phyloP scores from a whole-genome alignment of 2,113 vertebrate genomes.

The Indri indri region DNA sequence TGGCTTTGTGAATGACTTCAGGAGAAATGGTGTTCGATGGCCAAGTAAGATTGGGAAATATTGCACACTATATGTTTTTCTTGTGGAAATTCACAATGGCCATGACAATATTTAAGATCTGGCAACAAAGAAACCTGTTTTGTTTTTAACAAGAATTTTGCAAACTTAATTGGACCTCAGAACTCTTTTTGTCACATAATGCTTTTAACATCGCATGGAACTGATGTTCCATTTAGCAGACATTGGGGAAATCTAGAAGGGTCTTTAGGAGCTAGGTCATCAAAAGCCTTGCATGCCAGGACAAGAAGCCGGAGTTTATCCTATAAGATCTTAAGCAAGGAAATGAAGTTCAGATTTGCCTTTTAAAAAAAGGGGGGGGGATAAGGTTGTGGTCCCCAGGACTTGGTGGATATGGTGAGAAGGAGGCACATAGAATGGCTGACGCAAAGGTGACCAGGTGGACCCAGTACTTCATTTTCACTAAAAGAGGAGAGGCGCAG shows the following conservation, averaged over 20 bases:
- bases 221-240: neutral
- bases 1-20: neutral
- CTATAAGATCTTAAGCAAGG: neutral
- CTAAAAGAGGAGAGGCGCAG: neutral
- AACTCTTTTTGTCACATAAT: neutral
- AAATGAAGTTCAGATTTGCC: neutral
- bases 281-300: neutral
- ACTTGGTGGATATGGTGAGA: neutral
- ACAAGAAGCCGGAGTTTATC: neutral
- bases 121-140: neutral
- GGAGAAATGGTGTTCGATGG: neutral
- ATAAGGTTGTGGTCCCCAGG: neutral
- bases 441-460: neutral
- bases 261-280: neutral
- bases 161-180: neutral
- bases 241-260: neutral
- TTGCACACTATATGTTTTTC: neutral
- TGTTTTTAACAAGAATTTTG: neutral
- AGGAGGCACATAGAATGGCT: neutral
- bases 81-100: neutral
- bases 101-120: neutral
- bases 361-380: neutral
- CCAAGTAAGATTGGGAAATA: neutral
- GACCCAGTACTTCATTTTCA: neutral
- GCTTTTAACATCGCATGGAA: neutral